These are phyloP conservation scores for Papilio xuthus DNA, from an alignment of 1,140 invertebrate genomes.

Conservation along the genomic window DNA sequence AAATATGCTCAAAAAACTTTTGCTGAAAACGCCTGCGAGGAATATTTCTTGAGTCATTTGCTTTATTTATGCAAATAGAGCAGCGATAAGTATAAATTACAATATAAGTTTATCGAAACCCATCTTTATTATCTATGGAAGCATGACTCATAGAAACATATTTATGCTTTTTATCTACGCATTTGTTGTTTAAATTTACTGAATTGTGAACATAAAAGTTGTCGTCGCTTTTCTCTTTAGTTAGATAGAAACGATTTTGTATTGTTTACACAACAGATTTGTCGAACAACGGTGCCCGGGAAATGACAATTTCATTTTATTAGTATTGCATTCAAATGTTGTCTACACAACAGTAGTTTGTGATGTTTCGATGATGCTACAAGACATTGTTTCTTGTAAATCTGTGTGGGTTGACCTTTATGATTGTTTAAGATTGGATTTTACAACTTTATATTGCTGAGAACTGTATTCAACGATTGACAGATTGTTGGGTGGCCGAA, in stretches of 20 bases:
- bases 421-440: not conserved
- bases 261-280: constrained; percentile 36
- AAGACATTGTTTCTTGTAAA: constrained; percentile 29
- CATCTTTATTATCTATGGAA: constrained; percentile 11
- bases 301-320: constrained; percentile 38
- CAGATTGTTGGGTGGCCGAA: not conserved
- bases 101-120: constrained; percentile 12
- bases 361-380: constrained; percentile 8
- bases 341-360: constrained; percentile 4
- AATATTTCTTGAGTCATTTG: too few species aligned
- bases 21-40: too few species aligned
- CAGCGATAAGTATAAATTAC: constrained; percentile 25
- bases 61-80: constrained; percentile 17
- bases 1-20: too few species aligned
- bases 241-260: not conserved
- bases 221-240: not conserved
- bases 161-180: not conserved
- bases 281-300: constrained; percentile 16
- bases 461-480: not conserved
- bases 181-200: not conserved
- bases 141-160: not conserved
- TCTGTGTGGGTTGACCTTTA: not conserved
- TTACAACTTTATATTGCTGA: constrained; percentile 11
- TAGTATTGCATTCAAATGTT: constrained; percentile 28
- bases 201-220: constrained; percentile 23